phyloP scores from a whole-genome alignment of 2,888 invertebrate species.

The Synergus laeviventris region DNA sequence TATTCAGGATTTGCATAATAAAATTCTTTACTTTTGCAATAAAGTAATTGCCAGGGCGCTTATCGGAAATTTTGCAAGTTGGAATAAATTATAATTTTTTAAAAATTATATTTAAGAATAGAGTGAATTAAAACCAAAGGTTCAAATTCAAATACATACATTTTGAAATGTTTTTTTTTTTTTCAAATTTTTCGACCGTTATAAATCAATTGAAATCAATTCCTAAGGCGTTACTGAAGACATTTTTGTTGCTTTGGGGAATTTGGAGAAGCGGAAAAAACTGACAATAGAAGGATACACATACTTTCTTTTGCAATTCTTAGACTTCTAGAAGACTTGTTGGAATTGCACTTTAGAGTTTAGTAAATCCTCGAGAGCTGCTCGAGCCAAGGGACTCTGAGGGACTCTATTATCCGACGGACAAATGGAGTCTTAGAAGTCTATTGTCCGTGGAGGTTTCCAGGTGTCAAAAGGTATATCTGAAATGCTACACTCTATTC shows the following conservation, averaged over 20 bases:
- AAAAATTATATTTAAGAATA: too few species aligned
- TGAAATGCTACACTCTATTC: slow-evolving; percentile 34
- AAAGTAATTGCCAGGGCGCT: not conserved
- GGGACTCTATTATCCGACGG: slow-evolving; percentile 61
- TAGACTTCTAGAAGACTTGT: slow-evolving; percentile 44
- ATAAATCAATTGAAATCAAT: slow-evolving; percentile 8
- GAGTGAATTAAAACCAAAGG: too few species aligned
- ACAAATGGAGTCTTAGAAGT: slow-evolving; percentile 54
- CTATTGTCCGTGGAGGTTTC: slow-evolving; percentile 50
- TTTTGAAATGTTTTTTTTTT: slow-evolving; percentile 10
- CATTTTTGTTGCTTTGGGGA: slow-evolving; percentile 36
- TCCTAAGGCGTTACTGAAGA: slow-evolving; percentile 6
- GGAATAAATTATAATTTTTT: too few species aligned
- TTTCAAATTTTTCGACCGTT: slow-evolving; percentile 2
- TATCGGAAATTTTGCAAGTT: too few species aligned
- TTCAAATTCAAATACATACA: too few species aligned
- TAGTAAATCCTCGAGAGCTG: slow-evolving; percentile 51
- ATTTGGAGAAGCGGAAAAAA: slow-evolving; percentile 22
- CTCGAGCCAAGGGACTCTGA: slow-evolving; percentile 55
- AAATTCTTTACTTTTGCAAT: slow-evolving; percentile 22
- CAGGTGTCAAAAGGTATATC: slow-evolving; percentile 62
- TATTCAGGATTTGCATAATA: slow-evolving; percentile 12
- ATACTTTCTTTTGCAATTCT: slow-evolving; percentile 15
- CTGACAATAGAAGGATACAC: slow-evolving; percentile 22
- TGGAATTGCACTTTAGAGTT: slow-evolving; percentile 49